Percentiles rank a stretch among this genome's conserved stretches.
Evolutionary conservation across 1,140 invertebrate genomes (phyloP).

Genomic region (Trichonephila clavata): DNA sequence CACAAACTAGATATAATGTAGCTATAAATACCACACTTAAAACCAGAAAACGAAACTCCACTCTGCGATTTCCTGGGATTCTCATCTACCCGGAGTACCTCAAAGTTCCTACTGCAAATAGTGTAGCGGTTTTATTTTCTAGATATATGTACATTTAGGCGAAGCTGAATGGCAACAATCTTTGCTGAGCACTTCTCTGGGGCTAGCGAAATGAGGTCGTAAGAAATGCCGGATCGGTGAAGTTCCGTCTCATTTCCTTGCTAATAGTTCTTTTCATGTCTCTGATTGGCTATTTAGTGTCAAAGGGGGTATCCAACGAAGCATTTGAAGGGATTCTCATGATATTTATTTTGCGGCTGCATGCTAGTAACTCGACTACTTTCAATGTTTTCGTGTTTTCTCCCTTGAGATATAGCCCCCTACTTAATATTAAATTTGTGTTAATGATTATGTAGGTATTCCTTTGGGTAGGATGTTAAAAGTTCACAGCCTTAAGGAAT

Average conservation of each 20-base stretch:
- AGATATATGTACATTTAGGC: slow-evolving; percentile 22
- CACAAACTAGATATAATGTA: neutral
- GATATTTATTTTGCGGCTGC: slow-evolving; percentile 33
- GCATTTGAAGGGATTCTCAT: neutral
- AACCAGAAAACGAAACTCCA: neutral
- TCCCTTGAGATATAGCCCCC: neutral
- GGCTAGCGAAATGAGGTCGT: slow-evolving; percentile 34
- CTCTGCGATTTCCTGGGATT: neutral
- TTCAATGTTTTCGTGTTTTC: neutral
- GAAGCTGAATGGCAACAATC: slow-evolving; percentile 18
- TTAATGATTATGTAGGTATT: neutral
- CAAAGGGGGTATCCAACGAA: neutral
- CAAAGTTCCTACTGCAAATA: neutral
- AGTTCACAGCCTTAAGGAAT: neutral
- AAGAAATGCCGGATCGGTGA: slow-evolving; percentile 48
- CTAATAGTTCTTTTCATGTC: slow-evolving; percentile 59
- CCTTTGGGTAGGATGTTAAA: neutral
- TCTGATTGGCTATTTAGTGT: slow-evolving; percentile 58
- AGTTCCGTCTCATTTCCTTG: slow-evolving; percentile 43
- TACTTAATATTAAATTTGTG: slow-evolving; percentile 13
- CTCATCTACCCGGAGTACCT: neutral
- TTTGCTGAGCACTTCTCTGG: slow-evolving; percentile 35
- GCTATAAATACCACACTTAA: neutral
- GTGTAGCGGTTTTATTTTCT: slow-evolving; percentile 12
- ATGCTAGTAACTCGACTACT: neutral